Percentiles rank a stretch among this genome's conserved stretches.
Conservation (phyloP, 2,888 invertebrate species). For the Chloroclysta siterata region DNA sequence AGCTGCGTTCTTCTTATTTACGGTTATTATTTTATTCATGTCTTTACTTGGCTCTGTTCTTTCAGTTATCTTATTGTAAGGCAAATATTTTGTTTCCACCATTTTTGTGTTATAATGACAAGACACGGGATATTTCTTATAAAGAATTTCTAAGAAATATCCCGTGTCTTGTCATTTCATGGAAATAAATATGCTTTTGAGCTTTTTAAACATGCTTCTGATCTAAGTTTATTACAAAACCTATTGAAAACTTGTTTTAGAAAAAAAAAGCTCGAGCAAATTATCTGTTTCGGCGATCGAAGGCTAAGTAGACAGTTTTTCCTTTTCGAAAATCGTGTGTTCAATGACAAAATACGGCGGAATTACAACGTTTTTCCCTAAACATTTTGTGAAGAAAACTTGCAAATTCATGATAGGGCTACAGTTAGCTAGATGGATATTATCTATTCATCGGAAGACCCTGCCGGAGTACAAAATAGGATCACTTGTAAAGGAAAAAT, state of each 20-base stretch:
- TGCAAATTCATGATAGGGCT: conserved; percentile 75
- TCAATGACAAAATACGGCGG: conserved; percentile 50
- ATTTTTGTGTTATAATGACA: neutral
- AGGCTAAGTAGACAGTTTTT: conserved; percentile 31
- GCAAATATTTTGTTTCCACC: neutral
- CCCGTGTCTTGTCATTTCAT: neutral
- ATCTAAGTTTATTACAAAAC: too few species aligned
- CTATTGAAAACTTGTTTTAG: too few species aligned
- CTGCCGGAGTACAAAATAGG: conserved; percentile 72
- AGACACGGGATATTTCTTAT: neutral
- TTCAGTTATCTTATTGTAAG: neutral
- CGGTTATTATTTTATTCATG: conserved; percentile 40
- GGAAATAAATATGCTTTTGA: neutral
- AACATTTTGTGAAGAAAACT: conserved; percentile 61
- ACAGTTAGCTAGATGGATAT: conserved; percentile 68
- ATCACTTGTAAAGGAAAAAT: conserved; percentile 78
- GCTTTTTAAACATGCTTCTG: too few species aligned
- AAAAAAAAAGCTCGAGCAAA: neutral
- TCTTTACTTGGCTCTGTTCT: conserved; percentile 12
- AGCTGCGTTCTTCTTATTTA: conserved; percentile 47
- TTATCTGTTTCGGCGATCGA: conserved; percentile 11
- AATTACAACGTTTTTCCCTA: conserved; percentile 54
- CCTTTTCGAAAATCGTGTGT: conserved; percentile 43
- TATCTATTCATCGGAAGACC: conserved; percentile 59
- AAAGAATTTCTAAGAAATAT: neutral